These are phyloP conservation scores for Synanthedon myopaeformis DNA, from an alignment of 2,888 invertebrate species.

Conservation along the genomic window DNA sequence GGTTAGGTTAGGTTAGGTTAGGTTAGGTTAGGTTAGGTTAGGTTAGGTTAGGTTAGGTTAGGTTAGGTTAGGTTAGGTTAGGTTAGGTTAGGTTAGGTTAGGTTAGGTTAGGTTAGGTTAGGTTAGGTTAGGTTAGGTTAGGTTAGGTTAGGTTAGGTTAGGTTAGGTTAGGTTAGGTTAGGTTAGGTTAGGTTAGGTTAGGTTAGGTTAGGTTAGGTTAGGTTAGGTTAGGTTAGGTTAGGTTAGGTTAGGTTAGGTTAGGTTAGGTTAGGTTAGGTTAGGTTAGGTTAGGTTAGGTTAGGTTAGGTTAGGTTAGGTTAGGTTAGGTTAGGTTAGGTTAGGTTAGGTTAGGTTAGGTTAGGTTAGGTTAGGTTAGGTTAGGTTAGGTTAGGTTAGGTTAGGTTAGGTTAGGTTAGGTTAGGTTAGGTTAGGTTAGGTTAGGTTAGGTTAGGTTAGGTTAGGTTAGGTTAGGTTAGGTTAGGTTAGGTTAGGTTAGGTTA, in stretches of 20 bases:
- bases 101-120: neutral
- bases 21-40: constrained; percentile 7
- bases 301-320: constrained; percentile 1
- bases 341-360: constrained; percentile 12
- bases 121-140: constrained; percentile 1
- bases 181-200: constrained; percentile 1
- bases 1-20: constrained; percentile 7
- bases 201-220: constrained; percentile 1
- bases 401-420: constrained; percentile 9
- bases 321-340: constrained; percentile 5
- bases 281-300: constrained; percentile 1
- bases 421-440: constrained; percentile 9
- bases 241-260: constrained; percentile 1
- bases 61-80: constrained; percentile 3
- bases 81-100: constrained; percentile 10
- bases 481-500: constrained; percentile 8
- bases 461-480: constrained; percentile 9
- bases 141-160: constrained; percentile 1
- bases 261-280: constrained; percentile 1
- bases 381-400: constrained; percentile 14
- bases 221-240: constrained; percentile 1
- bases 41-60: constrained; percentile 7
- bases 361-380: constrained; percentile 14
- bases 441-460: constrained; percentile 8
- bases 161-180: constrained; percentile 1